phyloP scores from a whole-genome alignment of 2,113 vertebrate species.

The Muntiacus reevesi region DNA sequence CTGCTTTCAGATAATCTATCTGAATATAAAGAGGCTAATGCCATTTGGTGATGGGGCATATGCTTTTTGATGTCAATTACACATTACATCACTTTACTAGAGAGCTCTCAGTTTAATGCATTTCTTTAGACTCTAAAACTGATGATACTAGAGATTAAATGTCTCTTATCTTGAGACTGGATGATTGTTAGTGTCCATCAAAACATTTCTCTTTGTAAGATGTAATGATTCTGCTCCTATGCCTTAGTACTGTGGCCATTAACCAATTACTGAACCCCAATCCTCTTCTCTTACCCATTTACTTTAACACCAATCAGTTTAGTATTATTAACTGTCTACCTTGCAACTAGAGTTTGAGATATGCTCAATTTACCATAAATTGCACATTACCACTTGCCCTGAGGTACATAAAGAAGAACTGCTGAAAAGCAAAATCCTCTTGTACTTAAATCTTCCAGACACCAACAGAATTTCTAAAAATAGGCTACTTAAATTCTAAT shows the following conservation, averaged over 20 bases:
- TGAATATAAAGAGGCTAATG: neutral
- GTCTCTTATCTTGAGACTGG: neutral
- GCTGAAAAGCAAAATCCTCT: neutral
- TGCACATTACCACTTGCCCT: neutral
- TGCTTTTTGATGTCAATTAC: neutral
- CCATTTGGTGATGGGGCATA: neutral
- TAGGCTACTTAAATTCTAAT: neutral
- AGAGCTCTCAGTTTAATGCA: neutral
- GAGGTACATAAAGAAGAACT: neutral
- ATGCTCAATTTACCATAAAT: neutral
- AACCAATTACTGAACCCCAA: neutral
- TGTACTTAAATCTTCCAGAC: neutral
- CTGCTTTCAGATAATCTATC: neutral
- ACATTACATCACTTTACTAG: neutral
- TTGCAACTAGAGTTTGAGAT: neutral
- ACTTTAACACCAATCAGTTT: neutral
- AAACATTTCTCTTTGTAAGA: neutral
- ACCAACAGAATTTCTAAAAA: neutral
- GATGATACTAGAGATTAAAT: neutral
- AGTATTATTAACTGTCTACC: neutral
- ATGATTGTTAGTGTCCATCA: neutral
- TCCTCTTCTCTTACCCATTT: neutral
- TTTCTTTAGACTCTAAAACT: neutral
- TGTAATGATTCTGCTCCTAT: neutral
- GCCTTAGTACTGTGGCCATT: neutral